These are phyloP conservation scores for Drosophila lacicola DNA, from an alignment of 2,888 invertebrate genomes.

Conservation along the genomic window DNA sequence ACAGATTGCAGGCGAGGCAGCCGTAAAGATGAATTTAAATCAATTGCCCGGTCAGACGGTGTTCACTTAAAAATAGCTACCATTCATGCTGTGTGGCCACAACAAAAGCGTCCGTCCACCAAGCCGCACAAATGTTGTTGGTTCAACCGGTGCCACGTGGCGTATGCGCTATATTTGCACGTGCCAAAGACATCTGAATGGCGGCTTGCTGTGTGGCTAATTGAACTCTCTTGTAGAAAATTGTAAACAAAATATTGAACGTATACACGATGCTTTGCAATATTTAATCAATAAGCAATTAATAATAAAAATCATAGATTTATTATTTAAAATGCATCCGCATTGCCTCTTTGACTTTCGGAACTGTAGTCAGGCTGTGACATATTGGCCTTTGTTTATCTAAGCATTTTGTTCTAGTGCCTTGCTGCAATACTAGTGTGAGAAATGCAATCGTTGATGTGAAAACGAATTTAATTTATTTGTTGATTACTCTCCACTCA, in stretches of 20 bases:
- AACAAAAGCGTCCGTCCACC: not conserved
- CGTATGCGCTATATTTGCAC: constrained; percentile 42
- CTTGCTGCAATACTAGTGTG: not conserved
- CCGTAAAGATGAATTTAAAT: constrained; percentile 14
- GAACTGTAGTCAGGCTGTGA: not conserved
- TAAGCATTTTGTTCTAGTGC: not conserved
- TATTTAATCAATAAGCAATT: too few relatives aligned
- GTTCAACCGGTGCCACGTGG: constrained; percentile 18
- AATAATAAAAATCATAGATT: too few relatives aligned
- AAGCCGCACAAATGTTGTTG: not conserved
- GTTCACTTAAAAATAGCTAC: constrained; percentile 27
- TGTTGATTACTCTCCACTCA: not conserved
- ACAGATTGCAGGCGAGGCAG: constrained; percentile 31
- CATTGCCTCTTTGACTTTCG: too few relatives aligned
- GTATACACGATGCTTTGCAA: too few relatives aligned
- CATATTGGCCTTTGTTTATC: not conserved
- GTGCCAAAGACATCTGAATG: constrained; percentile 31
- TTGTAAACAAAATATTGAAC: too few relatives aligned
- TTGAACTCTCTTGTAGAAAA: constrained; percentile 23
- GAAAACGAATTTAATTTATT: too few relatives aligned
- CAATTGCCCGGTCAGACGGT: constrained; percentile 29
- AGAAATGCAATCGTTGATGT: not conserved
- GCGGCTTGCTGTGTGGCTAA: constrained; percentile 26
- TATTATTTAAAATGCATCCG: too few relatives aligned
- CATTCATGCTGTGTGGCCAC: constrained; percentile 3